A percentile compares a stretch with the other conserved stretches of the same genome.
These are phyloP conservation scores for Edolisoma coerulescens DNA, from an alignment of 2,113 vertebrate genomes.

Conservation along the genomic window DNA sequence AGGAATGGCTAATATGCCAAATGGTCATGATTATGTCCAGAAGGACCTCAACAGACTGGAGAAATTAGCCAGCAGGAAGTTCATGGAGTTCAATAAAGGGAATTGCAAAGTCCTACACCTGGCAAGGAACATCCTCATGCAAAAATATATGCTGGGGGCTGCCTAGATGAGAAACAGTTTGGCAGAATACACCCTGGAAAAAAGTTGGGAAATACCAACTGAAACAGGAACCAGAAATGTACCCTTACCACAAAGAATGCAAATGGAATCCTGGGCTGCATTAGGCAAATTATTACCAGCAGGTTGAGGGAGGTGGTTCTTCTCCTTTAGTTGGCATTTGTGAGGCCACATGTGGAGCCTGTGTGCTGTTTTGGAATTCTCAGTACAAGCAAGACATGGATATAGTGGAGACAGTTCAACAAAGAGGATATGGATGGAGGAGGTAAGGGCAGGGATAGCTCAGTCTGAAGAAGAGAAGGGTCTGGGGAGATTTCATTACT, in stretches of 20 bases:
- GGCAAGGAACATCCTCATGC: neutral
- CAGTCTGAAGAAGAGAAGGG: neutral
- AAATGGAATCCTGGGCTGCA: neutral
- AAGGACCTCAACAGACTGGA: neutral
- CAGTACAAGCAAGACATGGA: neutral
- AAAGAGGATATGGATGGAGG: neutral
- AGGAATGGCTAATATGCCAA: neutral
- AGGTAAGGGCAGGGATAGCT: neutral
- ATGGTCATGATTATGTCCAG: neutral
- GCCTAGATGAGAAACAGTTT: neutral
- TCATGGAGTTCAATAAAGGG: neutral
- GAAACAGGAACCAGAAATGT: neutral
- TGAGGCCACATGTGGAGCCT: rapidly evolving
- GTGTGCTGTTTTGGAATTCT: neutral
- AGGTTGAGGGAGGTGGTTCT: neutral
- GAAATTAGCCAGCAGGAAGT: neutral
- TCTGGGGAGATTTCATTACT: neutral
- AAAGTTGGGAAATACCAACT: neutral
- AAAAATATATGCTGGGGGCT: neutral
- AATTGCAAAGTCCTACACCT: neutral
- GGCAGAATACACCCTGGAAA: rapidly evolving
- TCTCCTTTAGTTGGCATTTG: neutral
- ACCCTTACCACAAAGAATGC: neutral
- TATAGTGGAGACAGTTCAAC: neutral
- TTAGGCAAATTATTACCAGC: neutral